Conservation (phyloP, 2,888 invertebrate species). For the Tipula lateralis region DNA sequence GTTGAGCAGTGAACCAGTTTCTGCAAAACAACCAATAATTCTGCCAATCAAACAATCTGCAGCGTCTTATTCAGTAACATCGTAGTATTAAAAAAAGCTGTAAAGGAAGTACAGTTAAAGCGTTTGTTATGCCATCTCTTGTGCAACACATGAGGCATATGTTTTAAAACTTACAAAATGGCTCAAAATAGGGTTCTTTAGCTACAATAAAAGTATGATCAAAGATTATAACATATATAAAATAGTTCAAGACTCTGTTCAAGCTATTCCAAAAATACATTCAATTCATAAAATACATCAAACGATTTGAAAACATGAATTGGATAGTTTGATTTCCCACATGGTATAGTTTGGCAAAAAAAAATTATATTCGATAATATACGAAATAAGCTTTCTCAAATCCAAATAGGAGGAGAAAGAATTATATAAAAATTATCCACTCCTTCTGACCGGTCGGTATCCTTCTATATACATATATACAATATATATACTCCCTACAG, state of each 20-base stretch:
- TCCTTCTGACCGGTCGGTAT: background rate
- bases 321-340: slow-evolving; percentile 11
- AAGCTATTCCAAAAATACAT: background rate
- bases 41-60: too few relatives aligned
- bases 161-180: too few relatives aligned
- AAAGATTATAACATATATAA: background rate
- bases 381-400: background rate
- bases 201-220: too few relatives aligned
- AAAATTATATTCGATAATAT: too few relatives aligned
- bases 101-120: too few relatives aligned
- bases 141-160: too few relatives aligned
- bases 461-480: background rate
- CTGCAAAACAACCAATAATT: too few relatives aligned
- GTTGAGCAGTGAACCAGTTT: too few relatives aligned
- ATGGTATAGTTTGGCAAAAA: background rate
- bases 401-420: background rate
- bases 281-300: background rate
- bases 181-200: too few relatives aligned
- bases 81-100: too few relatives aligned
- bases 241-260: background rate
- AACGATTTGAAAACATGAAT: background rate
- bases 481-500: background rate
- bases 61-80: too few relatives aligned
- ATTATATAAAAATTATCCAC: background rate
- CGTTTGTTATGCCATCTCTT: too few relatives aligned